A percentile compares a stretch with the other conserved stretches of the same genome.
Conservation (phyloP, 2,888 invertebrate species). For the Drosophila falleni region DNA sequence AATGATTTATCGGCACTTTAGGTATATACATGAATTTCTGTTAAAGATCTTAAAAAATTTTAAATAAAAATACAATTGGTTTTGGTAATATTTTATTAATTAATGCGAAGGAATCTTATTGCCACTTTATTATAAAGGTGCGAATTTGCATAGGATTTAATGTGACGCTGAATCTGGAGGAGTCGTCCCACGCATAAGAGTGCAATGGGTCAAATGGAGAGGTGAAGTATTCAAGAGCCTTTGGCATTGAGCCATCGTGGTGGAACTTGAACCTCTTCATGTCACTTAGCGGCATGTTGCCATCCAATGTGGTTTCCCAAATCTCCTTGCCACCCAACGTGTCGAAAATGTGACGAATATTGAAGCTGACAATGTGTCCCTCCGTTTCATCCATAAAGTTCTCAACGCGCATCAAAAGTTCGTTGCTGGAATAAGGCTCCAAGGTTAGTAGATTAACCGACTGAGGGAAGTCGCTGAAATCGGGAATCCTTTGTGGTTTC, state of each 20-base stretch:
- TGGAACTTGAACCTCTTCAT: slow-evolving; percentile 82
- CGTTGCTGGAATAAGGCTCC: slow-evolving; percentile 90
- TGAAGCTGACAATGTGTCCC: slow-evolving; percentile 73
- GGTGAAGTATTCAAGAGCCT: slow-evolving; percentile 61
- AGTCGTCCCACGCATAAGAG: slow-evolving; percentile 52
- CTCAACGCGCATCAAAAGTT: slow-evolving; percentile 90
- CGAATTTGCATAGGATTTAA: slow-evolving; percentile 84
- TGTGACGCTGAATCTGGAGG: slow-evolving; percentile 73
- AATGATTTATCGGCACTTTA: background rate
- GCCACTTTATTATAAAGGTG: slow-evolving; percentile 77
- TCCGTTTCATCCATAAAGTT: slow-evolving; percentile 90
- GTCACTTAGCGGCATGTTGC: slow-evolving; percentile 88
- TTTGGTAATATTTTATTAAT: slow-evolving; percentile 3
- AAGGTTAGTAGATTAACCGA: slow-evolving; percentile 92
- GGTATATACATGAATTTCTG: background rate
- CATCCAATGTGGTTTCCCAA: slow-evolving; percentile 90
- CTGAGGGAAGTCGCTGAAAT: slow-evolving; percentile 86
- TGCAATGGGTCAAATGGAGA: slow-evolving; percentile 67
- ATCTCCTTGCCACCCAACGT: slow-evolving; percentile 87
- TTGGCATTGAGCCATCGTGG: slow-evolving; percentile 61
- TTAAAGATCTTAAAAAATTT: background rate
- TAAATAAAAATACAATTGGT: no score
- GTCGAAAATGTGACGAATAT: slow-evolving; percentile 86
- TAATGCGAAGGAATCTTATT: slow-evolving; percentile 5
- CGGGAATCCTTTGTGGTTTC: slow-evolving; percentile 83